Evolutionary conservation across 1,140 invertebrate genomes (phyloP), one percentile per base, ranked within the genome.

Genomic region (Elysia chlorotica): DNA sequence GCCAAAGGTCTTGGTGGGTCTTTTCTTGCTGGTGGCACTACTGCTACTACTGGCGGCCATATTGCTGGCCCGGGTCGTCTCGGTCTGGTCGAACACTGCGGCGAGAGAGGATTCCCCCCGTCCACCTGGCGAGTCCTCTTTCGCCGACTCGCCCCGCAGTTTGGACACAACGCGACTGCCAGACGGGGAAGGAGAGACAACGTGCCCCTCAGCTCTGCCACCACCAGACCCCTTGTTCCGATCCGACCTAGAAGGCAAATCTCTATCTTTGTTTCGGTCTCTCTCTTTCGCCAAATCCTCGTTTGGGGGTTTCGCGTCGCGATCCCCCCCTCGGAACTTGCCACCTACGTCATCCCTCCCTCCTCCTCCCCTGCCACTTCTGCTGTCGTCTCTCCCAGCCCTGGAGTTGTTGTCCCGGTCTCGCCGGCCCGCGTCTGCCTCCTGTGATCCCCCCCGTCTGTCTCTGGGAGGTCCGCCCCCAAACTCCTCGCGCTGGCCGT

Each of bases 51-150:
- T 59, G 5, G 38, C 28, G 1, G 35, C 54, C n/a, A n/a, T n/a
- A n/a, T n/a, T n/a, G n/a, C n/a, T n/a, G n/a, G n/a, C n/a, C n/a
- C n/a, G n/a, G 56, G 6, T 59, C 6, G 59, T 71, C 35, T 71
- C 67, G n/a, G 67, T 69, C 31, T 71, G 69, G 10, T 56, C 38
- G 37, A 71, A 71, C 2, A 71, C 37, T 31, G 23, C 48, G 28
- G 69, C 69, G 2, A 71, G 37, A 17, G 69, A 71, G 2, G 54
- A 33, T 33, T 71, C 69, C 31, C 63, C 69, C 10, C 69, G 25
- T 21, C 57, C 37, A 2, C 38, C 23, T 1, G 69, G 69, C 1
- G 67, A 69, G 33, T 69, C 67, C 21, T 35, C 53, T n/a, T 69
- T 69, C 2, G 1, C 56, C 14, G 54, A 23, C 33, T 36, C 31